Conservation (phyloP, 2,888 invertebrate genomes). For the Phengaris arion region DNA sequence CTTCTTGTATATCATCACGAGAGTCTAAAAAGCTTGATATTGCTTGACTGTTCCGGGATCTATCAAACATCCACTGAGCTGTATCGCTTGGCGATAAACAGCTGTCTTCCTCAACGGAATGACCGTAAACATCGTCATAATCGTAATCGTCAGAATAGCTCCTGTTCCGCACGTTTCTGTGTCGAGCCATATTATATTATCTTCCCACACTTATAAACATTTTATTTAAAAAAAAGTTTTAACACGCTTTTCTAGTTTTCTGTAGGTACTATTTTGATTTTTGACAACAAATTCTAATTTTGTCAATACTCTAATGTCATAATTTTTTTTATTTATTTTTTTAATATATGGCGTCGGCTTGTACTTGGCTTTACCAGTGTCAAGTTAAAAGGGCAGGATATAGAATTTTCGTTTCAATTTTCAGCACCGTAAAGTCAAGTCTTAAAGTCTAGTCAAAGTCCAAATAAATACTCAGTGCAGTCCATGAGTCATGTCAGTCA, state of each 20-base stretch:
- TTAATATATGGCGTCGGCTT: too few species aligned
- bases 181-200: slow-evolving; percentile 85
- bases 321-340: too few species aligned
- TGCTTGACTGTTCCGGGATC: slow-evolving; percentile 85
- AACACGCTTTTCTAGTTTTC: slow-evolving; percentile 46
- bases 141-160: slow-evolving; percentile 95
- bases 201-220: slow-evolving; percentile 31
- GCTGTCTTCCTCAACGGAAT: slow-evolving; percentile 95
- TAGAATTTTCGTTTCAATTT: too few species aligned
- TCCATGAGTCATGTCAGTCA: too few species aligned
- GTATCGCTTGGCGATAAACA: slow-evolving; percentile 93
- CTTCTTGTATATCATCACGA: slow-evolving; percentile 86
- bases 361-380: too few species aligned
- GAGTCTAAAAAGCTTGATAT: slow-evolving; percentile 88
- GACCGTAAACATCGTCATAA: slow-evolving; percentile 94
- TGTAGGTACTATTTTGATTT: slow-evolving; percentile 28
- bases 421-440: too few species aligned
- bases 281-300: slow-evolving; percentile 36
- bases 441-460: too few species aligned
- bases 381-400: too few species aligned
- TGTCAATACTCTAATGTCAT: not conserved
- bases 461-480: too few species aligned
- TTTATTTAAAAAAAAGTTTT: slow-evolving; percentile 26
- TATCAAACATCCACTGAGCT: slow-evolving; percentile 91
- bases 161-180: slow-evolving; percentile 90